Conservation (phyloP, 2,113 vertebrate genomes). For the Hippocampus zosterae region DNA sequence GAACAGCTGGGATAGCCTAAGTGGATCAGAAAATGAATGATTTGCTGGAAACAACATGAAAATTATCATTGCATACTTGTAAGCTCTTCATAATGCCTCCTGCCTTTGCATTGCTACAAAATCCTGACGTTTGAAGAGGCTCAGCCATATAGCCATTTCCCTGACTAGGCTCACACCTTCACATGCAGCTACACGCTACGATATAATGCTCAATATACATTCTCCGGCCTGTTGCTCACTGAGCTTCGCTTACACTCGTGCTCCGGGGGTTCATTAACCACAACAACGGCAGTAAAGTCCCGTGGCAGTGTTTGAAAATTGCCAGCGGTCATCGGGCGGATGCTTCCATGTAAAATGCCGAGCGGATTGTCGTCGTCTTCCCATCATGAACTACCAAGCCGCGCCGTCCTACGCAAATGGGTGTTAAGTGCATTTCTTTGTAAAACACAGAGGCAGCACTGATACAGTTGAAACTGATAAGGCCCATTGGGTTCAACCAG, state of each 20-base stretch:
- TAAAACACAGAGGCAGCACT: background rate
- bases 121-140: background rate
- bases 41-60: no score
- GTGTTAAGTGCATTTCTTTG: background rate
- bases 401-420: background rate
- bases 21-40: no score
- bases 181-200: background rate
- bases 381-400: background rate
- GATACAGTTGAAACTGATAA: background rate
- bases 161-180: background rate
- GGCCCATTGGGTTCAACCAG: background rate
- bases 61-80: no score
- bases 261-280: background rate
- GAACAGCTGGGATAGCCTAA: no score
- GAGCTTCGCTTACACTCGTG: background rate
- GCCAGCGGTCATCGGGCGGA: background rate
- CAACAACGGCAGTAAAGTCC: background rate
- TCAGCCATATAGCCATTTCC: background rate
- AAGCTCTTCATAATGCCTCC: no score
- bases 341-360: background rate
- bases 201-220: background rate
- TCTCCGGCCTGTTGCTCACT: background rate
- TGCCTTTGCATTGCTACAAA: background rate
- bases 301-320: background rate
- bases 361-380: background rate